phyloP scores from a whole-genome alignment of 2,113 vertebrate species.

The Limanda limanda region DNA sequence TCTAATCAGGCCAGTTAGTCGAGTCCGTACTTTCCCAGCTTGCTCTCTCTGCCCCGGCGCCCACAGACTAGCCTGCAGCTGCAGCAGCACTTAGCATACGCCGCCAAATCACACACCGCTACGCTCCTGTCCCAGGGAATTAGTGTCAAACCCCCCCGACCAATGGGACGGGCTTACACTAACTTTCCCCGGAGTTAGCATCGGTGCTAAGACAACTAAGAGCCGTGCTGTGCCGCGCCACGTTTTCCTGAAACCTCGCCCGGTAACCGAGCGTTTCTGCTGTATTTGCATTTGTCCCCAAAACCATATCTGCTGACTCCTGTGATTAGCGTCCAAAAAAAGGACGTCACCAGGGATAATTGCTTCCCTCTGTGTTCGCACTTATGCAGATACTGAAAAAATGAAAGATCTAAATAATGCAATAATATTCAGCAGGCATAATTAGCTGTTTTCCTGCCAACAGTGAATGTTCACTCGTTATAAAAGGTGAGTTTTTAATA shows the following conservation, averaged over 20 bases:
- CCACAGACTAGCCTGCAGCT: conserved; percentile 75
- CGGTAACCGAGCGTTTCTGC: conserved; percentile 26
- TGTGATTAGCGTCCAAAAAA: conserved; percentile 28
- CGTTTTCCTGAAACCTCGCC: conserved; percentile 21
- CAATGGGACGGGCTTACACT: conserved; percentile 61
- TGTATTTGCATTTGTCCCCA: conserved; percentile 41
- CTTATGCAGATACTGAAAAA: conserved; percentile 44
- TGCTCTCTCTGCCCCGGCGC: conserved; percentile 71
- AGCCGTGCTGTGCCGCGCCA: conserved; percentile 12
- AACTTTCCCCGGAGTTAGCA: conserved; percentile 70
- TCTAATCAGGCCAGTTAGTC: conserved; percentile 76
- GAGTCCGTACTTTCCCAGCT: conserved; percentile 66
- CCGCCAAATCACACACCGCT: conserved; percentile 75
- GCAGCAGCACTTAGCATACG: conserved; percentile 79
- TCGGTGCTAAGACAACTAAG: conserved; percentile 54
- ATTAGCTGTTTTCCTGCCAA: conserved; percentile 1
- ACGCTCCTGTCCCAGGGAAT: conserved; percentile 73
- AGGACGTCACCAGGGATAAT: background rate
- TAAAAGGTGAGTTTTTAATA: background rate
- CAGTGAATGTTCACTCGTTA: conserved; percentile 4
- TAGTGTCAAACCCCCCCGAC: conserved; percentile 59
- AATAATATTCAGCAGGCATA: conserved; percentile 23
- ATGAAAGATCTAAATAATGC: conserved; percentile 27
- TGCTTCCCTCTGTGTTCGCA: conserved; percentile 30
- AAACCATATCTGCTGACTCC: conserved; percentile 33